A percentile compares a stretch with the other conserved stretches of the same genome.
These are phyloP conservation scores for Aphaenogaster rudis DNA, from an alignment of 1,140 invertebrate genomes.

Conservation along the genomic window DNA sequence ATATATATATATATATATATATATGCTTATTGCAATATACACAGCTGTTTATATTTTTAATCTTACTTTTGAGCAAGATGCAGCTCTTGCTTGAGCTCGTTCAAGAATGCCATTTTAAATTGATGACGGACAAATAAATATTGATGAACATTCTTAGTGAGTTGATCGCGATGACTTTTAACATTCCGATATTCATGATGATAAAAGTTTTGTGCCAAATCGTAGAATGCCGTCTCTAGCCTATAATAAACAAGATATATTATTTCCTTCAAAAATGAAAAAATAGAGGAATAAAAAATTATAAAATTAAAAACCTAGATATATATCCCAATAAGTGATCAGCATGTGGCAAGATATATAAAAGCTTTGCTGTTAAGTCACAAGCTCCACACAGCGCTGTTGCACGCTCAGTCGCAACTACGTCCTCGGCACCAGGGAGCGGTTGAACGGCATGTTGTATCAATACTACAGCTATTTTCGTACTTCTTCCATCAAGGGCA, in stretches of 20 bases:
- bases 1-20: background rate
- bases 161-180: constrained; percentile 95
- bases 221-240: constrained; percentile 97
- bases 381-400: constrained; percentile 95
- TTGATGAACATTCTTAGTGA: constrained; percentile 97
- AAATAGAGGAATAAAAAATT: background rate
- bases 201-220: constrained; percentile 97
- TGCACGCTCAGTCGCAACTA: constrained; percentile 95
- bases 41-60: constrained; percentile 20
- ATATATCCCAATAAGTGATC: constrained; percentile 95
- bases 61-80: constrained; percentile 95
- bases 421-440: constrained; percentile 94
- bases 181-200: constrained; percentile 95
- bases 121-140: constrained; percentile 97
- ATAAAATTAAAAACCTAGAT: constrained; percentile 86
- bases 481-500: constrained; percentile 92
- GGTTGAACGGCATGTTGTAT: constrained; percentile 93
- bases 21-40: constrained; percentile 7
- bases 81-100: constrained; percentile 96
- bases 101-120: constrained; percentile 98
- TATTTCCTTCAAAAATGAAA: constrained; percentile 13
- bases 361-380: constrained; percentile 95
- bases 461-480: constrained; percentile 95
- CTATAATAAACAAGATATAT: constrained; percentile 85
- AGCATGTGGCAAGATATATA: constrained; percentile 95